These are phyloP conservation scores for Pseudococcus viburni DNA, from an alignment of 2,888 invertebrate species.

Conservation along the genomic window DNA sequence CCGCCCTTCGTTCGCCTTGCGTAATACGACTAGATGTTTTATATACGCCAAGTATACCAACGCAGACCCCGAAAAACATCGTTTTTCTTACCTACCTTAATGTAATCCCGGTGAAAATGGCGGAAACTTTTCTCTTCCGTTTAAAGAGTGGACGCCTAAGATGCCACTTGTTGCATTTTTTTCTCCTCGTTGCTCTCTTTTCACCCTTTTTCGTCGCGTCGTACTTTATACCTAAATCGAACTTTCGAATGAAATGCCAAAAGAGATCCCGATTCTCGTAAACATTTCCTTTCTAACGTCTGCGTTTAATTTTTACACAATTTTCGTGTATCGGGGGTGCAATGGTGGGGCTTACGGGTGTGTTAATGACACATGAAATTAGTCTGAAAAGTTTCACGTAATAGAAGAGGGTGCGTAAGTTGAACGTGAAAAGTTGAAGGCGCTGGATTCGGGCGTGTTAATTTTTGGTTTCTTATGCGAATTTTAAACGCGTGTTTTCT, in stretches of 20 bases:
- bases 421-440: slow-evolving; percentile 5
- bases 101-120: slow-evolving; percentile 40
- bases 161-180: slow-evolving; percentile 44
- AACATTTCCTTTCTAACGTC: not conserved
- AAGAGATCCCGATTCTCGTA: not conserved
- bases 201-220: not conserved
- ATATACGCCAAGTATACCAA: not conserved
- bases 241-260: not conserved
- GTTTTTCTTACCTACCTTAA: slow-evolving; percentile 37
- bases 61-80: slow-evolving; percentile 31
- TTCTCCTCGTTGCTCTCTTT: not conserved
- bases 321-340: not conserved
- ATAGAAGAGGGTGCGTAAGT: not conserved
- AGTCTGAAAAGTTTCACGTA: slow-evolving; percentile 11
- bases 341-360: not conserved
- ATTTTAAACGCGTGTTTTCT: not conserved
- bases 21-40: not conserved
- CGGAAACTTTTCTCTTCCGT: slow-evolving; percentile 33
- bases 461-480: not conserved
- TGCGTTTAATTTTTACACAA: not conserved
- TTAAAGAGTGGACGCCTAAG: slow-evolving; percentile 41
- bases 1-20: not conserved
- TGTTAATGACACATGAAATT: slow-evolving; percentile 19
- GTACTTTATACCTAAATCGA: not conserved
- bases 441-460: not conserved